Conservation (phyloP, 37 sponge, comb jelly and placozoan genomes). For the Dysidea cf. avara region DNA sequence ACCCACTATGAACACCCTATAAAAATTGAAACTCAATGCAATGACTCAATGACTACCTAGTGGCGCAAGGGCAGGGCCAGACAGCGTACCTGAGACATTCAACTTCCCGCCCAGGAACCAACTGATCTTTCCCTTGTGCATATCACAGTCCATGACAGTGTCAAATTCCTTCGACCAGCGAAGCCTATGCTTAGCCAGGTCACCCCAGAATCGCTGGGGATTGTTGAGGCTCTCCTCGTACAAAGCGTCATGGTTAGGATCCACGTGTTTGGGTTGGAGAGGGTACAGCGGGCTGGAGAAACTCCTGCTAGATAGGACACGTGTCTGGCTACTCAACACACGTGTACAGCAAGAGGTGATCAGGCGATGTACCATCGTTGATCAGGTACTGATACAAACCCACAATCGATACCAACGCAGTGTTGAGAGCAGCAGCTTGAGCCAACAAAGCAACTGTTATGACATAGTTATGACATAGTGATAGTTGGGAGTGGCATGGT, state of each 20-base stretch:
- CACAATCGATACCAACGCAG: too few species aligned
- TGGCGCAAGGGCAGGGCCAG: not conserved
- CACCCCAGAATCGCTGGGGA: constrained; percentile 86
- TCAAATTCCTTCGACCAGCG: constrained; percentile 76
- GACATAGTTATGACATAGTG: too few species aligned
- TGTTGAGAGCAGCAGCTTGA: too few species aligned
- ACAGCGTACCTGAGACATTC: constrained; percentile 75
- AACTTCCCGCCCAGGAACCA: constrained; percentile 90
- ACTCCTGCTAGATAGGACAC: too few species aligned
- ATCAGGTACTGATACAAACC: too few species aligned
- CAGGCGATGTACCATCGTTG: too few species aligned
- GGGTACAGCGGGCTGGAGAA: constrained; percentile 3
- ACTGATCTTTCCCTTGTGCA: constrained; percentile 63
- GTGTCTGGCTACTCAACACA: too few species aligned
- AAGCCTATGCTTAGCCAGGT: constrained; percentile 70
- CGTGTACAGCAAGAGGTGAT: too few species aligned
- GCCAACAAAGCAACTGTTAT: not conserved
- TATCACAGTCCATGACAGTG: constrained; percentile 76
- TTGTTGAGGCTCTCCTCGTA: constrained; percentile 75
- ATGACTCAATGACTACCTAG: not conserved
- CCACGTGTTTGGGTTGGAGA: constrained; percentile 2
- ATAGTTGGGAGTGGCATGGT: constrained; percentile 81
- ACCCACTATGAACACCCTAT: too few species aligned
- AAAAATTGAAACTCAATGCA: too few species aligned
- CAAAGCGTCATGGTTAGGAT: constrained; percentile 1